Evolutionary conservation across 1,140 invertebrate genomes (phyloP), one percentile per base, ranked within the genome.

Genomic region (Coelopa frigida): DNA sequence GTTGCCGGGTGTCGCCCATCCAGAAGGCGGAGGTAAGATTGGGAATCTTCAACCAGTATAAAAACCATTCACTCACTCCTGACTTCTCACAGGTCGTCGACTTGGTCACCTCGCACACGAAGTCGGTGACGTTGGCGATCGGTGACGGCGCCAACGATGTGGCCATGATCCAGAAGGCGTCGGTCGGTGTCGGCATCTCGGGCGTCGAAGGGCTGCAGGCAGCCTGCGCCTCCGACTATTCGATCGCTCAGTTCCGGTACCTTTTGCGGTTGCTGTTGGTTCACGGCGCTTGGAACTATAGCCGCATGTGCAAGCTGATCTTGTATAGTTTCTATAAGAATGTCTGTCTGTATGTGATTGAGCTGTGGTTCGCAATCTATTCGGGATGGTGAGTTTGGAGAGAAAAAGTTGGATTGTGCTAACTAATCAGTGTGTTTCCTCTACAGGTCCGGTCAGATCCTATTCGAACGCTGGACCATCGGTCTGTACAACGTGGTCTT

Each of bases 301-400:
- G 85, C 43, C 78, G 97, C 52, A 89, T 98, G 75, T 94, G 89
- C 71, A 98, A 98, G 77, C 78, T 99, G 27, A 98, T 99, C 61
- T 79, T 99, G 14, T 99, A 99, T 74, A 97, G 92, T 52, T 99
- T 98, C 72, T 98, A 99, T 75, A 99, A 99, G 72, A 99, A 99
- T 73, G 97, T 99, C 63, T 98, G 94, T 70, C 77, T 99, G 1
- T 99, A 98, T 72, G 89, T 99, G 31, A 98, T 99, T 59, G 95
- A 98, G 76, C 75, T 99, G 31, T 99, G 95, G 95, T 99, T 98
- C 75, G 94, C 94, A 11, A 87, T 97, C 59, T 89, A 95, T 67
- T 97, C 91, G 49, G 95, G 91, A 49, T 99, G 94, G 89, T n/a
- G n/a, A n/a, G n/a, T n/a, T n/a, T n/a, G n/a, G n/a, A n/a, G n/a